A percentile compares a stretch with the other conserved stretches of the same genome.
Evolutionary conservation across 2,888 invertebrate species (phyloP).

Genomic region (Limnephilus marmoratus): DNA sequence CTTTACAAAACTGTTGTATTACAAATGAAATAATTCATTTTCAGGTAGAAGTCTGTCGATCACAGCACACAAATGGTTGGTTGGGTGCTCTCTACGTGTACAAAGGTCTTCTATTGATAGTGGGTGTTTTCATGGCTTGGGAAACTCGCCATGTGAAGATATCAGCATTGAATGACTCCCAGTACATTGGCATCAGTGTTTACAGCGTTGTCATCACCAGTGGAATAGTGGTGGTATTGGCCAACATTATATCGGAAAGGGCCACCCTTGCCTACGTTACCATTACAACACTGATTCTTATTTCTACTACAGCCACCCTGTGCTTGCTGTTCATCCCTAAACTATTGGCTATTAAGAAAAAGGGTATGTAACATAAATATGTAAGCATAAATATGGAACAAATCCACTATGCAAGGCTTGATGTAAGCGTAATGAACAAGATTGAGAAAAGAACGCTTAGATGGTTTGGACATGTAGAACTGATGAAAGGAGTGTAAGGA

Average conservation of each 20-base stretch:
- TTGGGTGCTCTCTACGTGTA: slow-evolving; percentile 93
- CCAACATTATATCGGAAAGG: slow-evolving; percentile 90
- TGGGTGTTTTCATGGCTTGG: slow-evolving; percentile 97
- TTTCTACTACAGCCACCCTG: slow-evolving; percentile 91
- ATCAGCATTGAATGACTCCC: slow-evolving; percentile 93
- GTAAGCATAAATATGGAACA: background rate
- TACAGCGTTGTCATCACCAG: slow-evolving; percentile 94
- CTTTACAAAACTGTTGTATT: background rate
- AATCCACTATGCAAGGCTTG: background rate
- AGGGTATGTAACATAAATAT: slow-evolving; percentile 75
- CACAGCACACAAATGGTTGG: slow-evolving; percentile 93
- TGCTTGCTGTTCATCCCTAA: slow-evolving; percentile 93
- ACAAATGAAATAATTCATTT: slow-evolving; percentile 64
- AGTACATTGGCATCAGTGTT: slow-evolving; percentile 95
- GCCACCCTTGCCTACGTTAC: slow-evolving; percentile 89
- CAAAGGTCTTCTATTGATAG: slow-evolving; percentile 91
- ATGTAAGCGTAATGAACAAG: too few species aligned
- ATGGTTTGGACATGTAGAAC: too few species aligned
- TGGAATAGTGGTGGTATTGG: slow-evolving; percentile 90
- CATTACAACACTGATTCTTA: slow-evolving; percentile 88
- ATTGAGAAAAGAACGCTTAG: too few species aligned
- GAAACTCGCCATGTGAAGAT: slow-evolving; percentile 95
- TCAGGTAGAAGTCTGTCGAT: slow-evolving; percentile 93
- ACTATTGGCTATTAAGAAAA: slow-evolving; percentile 83
- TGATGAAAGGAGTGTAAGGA: too few species aligned